Evolutionary conservation across 2,113 vertebrate genomes (phyloP).

Genomic region (Entosphenus tridentatus): DNA sequence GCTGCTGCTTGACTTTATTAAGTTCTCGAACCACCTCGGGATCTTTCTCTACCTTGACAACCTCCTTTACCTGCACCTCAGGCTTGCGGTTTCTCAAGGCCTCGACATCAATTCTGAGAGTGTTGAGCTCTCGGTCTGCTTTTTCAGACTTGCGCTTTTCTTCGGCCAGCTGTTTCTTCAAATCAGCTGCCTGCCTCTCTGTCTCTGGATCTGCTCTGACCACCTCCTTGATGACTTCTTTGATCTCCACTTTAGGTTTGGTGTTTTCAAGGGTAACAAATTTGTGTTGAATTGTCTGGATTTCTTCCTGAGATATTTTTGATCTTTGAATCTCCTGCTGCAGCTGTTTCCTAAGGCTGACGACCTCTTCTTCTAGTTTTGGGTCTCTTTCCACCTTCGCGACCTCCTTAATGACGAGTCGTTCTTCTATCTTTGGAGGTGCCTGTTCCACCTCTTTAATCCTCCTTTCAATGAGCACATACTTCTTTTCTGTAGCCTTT

Average conservation of each 20-base stretch:
- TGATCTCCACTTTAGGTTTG: slow-evolving; percentile 20
- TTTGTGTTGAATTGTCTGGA: background rate
- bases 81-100: background rate
- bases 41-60: slow-evolving; percentile 57
- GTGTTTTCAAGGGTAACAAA: background rate
- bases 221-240: background rate
- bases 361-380: slow-evolving; percentile 38
- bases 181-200: background rate
- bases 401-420: slow-evolving; percentile 70
- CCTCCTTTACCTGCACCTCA: slow-evolving; percentile 54
- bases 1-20: slow-evolving; percentile 41
- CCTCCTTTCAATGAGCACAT: slow-evolving; percentile 29
- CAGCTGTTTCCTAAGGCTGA: slow-evolving; percentile 31
- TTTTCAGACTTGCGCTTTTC: slow-evolving; percentile 31
- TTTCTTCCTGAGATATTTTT: background rate
- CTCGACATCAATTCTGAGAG: background rate
- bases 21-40: slow-evolving; percentile 49
- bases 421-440: slow-evolving; percentile 25
- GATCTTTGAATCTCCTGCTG: slow-evolving; percentile 22
- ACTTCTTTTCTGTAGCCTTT: slow-evolving; percentile 25
- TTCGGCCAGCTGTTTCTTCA: slow-evolving; percentile 33
- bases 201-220: slow-evolving; percentile 12
- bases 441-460: slow-evolving; percentile 29
- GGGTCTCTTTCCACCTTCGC: slow-evolving; percentile 71
- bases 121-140: slow-evolving; percentile 28